Percentiles rank a stretch among this genome's conserved stretches.
Evolutionary conservation across 2,888 invertebrate species (phyloP).

Genomic region (Dryadula phaetusa): DNA sequence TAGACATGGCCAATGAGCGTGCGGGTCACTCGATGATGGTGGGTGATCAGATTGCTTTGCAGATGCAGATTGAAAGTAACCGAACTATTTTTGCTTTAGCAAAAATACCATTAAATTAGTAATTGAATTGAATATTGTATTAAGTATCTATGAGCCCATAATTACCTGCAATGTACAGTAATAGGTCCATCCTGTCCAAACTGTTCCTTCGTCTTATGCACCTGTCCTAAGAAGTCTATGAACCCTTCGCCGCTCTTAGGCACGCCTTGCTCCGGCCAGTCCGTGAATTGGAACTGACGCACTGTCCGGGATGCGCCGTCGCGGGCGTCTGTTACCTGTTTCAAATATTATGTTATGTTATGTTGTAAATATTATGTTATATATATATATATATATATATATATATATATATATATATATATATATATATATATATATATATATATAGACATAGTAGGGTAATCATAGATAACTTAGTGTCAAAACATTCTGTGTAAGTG

Average conservation of each 20-base stretch:
- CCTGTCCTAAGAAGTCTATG: slow-evolving; percentile 99
- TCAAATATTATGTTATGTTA: not conserved
- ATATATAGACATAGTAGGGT: too few species aligned
- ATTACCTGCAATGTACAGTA: slow-evolving; percentile 97
- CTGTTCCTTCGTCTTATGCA: slow-evolving; percentile 99
- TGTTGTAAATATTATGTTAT: not conserved
- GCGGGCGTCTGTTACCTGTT: slow-evolving; percentile 95
- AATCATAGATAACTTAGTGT: too few species aligned
- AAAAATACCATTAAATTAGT: too few species aligned
- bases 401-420: too few species aligned
- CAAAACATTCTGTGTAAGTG: too few species aligned
- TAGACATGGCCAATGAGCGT: too few species aligned
- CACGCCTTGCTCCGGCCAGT: slow-evolving; percentile 98
- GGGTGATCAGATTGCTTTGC: too few species aligned
- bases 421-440: too few species aligned
- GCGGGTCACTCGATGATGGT: too few species aligned
- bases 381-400: too few species aligned
- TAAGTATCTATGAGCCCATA: not conserved
- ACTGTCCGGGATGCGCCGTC: slow-evolving; percentile 98
- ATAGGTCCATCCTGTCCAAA: slow-evolving; percentile 99
- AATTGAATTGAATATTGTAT: not conserved
- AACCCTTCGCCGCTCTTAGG: slow-evolving; percentile 99
- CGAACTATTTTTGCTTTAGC: too few species aligned
- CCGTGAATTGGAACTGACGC: slow-evolving; percentile 97
- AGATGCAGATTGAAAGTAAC: too few species aligned